phyloP scores from a whole-genome alignment of 64 coral and sea anemone genomes.

The Actinia equina region DNA sequence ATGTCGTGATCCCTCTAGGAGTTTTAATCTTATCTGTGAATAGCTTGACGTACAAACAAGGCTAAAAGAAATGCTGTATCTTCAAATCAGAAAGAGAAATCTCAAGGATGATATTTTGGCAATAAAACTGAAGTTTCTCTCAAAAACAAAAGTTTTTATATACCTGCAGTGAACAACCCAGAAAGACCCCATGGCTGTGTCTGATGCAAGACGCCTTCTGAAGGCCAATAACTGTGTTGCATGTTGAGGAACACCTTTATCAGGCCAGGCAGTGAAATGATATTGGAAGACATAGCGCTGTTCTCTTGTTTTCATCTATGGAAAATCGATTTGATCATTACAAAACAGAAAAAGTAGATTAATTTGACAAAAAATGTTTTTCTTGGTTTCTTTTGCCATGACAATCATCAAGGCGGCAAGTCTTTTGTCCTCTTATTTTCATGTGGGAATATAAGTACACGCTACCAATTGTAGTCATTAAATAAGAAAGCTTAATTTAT shows the following conservation, averaged over 20 bases:
- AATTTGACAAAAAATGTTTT: neutral
- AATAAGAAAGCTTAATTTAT: too few species aligned
- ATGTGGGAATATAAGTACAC: too few species aligned
- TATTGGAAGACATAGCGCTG: conserved; percentile 22
- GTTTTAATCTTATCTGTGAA: too few species aligned
- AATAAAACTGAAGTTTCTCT: too few species aligned
- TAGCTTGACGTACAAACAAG: too few species aligned
- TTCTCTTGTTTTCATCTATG: neutral
- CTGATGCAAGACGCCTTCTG: conserved; percentile 23
- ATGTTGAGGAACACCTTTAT: conserved; percentile 45
- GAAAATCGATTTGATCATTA: neutral
- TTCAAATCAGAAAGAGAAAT: too few species aligned
- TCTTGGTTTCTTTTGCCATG: too few species aligned
- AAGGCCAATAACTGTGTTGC: conserved; percentile 42
- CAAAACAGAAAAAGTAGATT: neutral
- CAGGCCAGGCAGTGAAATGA: conserved; percentile 54
- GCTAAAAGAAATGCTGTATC: too few species aligned
- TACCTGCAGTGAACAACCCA: conserved; percentile 69
- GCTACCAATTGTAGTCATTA: neutral
- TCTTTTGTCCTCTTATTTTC: too few species aligned
- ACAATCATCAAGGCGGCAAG: too few species aligned
- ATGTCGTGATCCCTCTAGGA: too few species aligned
- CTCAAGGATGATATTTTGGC: too few species aligned
- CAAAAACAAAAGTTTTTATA: neutral
- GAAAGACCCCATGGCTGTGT: conserved; percentile 11